A percentile compares a stretch with the other conserved stretches of the same genome.
Conservation (phyloP, 23 tunicate genomes). For the Styela plicata region DNA sequence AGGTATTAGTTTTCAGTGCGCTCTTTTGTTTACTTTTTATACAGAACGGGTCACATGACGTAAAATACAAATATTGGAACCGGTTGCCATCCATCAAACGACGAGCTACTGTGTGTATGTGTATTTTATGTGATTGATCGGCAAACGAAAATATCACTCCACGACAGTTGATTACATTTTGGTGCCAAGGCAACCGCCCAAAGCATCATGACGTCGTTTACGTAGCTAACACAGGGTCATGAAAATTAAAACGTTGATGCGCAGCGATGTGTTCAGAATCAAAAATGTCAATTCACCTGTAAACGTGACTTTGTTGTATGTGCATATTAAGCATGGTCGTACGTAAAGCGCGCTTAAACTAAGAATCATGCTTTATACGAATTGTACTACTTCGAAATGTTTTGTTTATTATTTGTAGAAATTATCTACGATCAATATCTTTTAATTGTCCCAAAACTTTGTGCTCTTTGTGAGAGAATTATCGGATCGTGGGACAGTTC, state of each 20-base stretch:
- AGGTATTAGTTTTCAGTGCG: too few relatives aligned
- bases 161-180: not conserved
- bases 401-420: not conserved
- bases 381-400: too few relatives aligned
- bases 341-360: too few relatives aligned
- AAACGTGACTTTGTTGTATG: too few relatives aligned
- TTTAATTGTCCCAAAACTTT: not conserved
- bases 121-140: not conserved
- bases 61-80: not conserved
- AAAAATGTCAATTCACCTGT: too few relatives aligned
- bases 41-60: too few relatives aligned
- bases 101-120: not conserved
- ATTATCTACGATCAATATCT: not conserved
- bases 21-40: too few relatives aligned
- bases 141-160: not conserved
- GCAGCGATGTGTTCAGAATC: too few relatives aligned
- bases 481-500: not conserved
- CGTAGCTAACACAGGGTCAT: too few relatives aligned
- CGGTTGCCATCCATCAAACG: not conserved
- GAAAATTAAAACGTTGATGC: too few relatives aligned
- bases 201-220: not conserved
- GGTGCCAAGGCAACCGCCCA: constrained; percentile 1
- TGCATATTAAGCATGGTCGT: too few relatives aligned
- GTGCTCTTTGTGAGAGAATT: not conserved
- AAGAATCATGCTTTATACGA: too few relatives aligned